Evolutionary conservation across 2,113 vertebrate species (phyloP), one percentile per base, ranked within the genome.

Genomic region (Myotis yumanensis): DNA sequence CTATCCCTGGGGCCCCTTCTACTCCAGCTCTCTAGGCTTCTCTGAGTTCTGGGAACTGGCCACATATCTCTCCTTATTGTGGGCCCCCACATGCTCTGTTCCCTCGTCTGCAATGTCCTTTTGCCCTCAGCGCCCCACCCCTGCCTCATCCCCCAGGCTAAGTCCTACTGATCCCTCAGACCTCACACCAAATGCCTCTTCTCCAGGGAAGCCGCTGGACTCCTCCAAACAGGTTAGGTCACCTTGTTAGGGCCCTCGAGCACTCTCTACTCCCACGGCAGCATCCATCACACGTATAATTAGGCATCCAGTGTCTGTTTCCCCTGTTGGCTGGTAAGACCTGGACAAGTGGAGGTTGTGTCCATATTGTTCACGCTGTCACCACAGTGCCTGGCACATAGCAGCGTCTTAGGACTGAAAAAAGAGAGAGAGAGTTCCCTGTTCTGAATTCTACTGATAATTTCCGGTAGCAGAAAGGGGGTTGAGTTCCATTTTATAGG

Each of bases 401-500:
- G 77, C 25, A 87, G 68, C 32, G 32, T 57, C 48, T 81, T 43
- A 28, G 81, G n/a, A n/a, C 48, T 22, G 37, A 69, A 22, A 37
- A 20, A 22, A 59, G 10, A 64, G 51, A 43, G 11, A 43, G 40
- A 40, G 5, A 40, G 16, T 18, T 84, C 35, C 40, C 8, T 18
- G n/a, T 79, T 95, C 40, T 76, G 77, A 22, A 40, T 43, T 82
- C 83, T 59, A 35, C 54, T 46, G 68, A 84, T 35, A 17, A 43
- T 89, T 82, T 91, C n/a, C 28, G 46, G 20, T 15, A n/a, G 32
- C 43, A 57, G 3, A 12, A 3, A 77, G 10, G 43, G 40, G 28
- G 22, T 16, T 23, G 32, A 32, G n/a, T 0, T 73, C 51, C 43
- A 23, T 14, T 12, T 82, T 46, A 18, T 14, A 43, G 48, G 35